These are phyloP conservation scores for Pangasius krempfi DNA, from an alignment of 2,797 vertebrate species.

Conservation along the genomic window DNA sequence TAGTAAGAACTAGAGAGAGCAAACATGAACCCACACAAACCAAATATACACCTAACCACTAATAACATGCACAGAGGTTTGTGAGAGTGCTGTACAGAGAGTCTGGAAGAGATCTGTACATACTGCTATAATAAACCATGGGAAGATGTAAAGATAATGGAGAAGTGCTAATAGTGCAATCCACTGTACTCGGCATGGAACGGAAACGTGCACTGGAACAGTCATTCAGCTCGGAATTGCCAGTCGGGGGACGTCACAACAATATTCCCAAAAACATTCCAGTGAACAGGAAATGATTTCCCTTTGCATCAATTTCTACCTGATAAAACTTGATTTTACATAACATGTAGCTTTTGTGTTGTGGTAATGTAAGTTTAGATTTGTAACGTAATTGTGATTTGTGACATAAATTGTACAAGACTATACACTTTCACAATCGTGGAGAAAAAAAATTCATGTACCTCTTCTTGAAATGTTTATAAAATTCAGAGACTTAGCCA, in stretches of 20 bases:
- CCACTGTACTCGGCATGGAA: neutral
- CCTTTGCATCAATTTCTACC: neutral
- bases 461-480: neutral
- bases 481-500: neutral
- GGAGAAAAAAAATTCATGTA: neutral
- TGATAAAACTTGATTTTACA: neutral
- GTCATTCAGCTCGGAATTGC: neutral
- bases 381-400: neutral
- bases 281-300: neutral
- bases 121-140: neutral
- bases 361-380: neutral
- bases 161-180: neutral
- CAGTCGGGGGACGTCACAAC: too few species aligned
- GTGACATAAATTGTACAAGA: neutral
- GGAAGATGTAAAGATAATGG: too few species aligned
- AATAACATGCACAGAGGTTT: conserved; percentile 31
- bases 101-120: too few species aligned
- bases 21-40: conserved; percentile 53
- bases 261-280: neutral
- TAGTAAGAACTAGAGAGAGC: conserved; percentile 71
- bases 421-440: neutral
- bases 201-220: neutral
- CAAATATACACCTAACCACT: conserved; percentile 17
- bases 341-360: neutral
- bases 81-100: neutral